Evolutionary conservation across 2,113 vertebrate species (phyloP), one percentile per base, ranked within the genome.

Genomic region (Lethenteron reissneri): DNA sequence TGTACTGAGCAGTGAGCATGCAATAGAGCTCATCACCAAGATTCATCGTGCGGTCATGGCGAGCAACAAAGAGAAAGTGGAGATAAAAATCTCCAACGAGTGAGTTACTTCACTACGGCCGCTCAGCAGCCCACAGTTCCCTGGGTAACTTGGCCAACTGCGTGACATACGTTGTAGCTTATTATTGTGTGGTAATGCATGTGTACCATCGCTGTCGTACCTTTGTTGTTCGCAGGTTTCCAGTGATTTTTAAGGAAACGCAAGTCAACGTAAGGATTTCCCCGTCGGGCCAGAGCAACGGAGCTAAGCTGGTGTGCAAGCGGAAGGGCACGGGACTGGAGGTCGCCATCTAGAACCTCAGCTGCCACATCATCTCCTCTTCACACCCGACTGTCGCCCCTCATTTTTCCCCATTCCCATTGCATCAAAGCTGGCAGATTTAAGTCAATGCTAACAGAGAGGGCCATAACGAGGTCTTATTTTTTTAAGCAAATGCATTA

Each of bases 1-100:
- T 78, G 81, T 99, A 76, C 83, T 99, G 75, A 95, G 87, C 84
- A 97, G 91, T 0, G 87, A 99, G 68, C 91, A 88, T 74, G 83
- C 97, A 73, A 96, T 99, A 73, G 94, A 99, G 79, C 92, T 94
- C 79, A 87, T 92, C 80, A 99, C 94, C 78, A 95, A 99, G 78
- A 84, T 99, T 2, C 88, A 96, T 74, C 85, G 86, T 74, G 84
- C 83, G 0, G 85, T 86, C 2, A 81, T 86, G 76, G 85, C 84
- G 74, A 81, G 85, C 68, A 85, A 85, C 68, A 81, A 83, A 70
- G 87, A 88, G 78, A 86, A 85, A 75, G 84, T 97, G 77, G 82
- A 80, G 76, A 79, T 99, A 1, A 86, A 99, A 81, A 95, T 99
- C 81, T 88, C 88, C 2, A 90, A 99, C 76, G 94, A 99, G 94